phyloP scores from a whole-genome alignment of 2,888 invertebrate species.

The Cerastoderma edule region DNA sequence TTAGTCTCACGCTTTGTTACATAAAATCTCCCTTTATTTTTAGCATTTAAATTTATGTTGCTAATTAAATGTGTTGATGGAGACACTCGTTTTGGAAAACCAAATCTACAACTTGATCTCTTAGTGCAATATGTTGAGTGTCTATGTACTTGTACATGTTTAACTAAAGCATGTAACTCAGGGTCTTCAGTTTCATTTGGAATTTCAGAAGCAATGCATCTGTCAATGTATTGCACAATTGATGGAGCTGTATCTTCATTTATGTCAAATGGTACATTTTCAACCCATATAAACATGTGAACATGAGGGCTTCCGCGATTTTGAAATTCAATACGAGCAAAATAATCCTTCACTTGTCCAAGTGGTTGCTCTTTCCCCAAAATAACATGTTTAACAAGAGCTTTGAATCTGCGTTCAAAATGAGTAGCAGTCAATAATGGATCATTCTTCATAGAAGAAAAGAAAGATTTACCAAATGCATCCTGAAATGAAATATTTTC shows the following conservation, averaged over 20 bases:
- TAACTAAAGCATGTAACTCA: not conserved
- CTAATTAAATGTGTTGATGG: slow-evolving; percentile 1
- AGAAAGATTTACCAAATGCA: slow-evolving; percentile 26
- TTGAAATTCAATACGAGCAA: slow-evolving; percentile 47
- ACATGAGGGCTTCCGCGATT: slow-evolving; percentile 39
- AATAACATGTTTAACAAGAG: slow-evolving; percentile 40
- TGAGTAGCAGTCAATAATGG: slow-evolving; percentile 38
- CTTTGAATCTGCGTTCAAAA: slow-evolving; percentile 43
- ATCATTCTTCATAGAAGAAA: slow-evolving; percentile 25
- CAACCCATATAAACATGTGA: slow-evolving; percentile 47
- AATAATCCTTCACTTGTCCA: slow-evolving; percentile 35
- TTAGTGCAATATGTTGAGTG: not conserved
- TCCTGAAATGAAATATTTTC: slow-evolving; percentile 29
- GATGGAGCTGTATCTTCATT: slow-evolving; percentile 10
- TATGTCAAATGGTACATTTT: not conserved
- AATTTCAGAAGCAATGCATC: not conserved
- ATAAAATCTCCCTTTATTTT: slow-evolving; percentile 39
- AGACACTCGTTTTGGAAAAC: slow-evolving; percentile 28
- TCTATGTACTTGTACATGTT: not conserved
- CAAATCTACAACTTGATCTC: slow-evolving; percentile 3
- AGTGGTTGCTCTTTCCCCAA: slow-evolving; percentile 14
- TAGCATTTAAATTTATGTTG: slow-evolving; percentile 10
- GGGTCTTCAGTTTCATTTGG: not conserved
- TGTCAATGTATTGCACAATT: slow-evolving; percentile 30
- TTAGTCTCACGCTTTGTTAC: slow-evolving; percentile 18